Conservation (phyloP, 2,888 invertebrate species). For the Caenorhabditis sinica region DNA sequence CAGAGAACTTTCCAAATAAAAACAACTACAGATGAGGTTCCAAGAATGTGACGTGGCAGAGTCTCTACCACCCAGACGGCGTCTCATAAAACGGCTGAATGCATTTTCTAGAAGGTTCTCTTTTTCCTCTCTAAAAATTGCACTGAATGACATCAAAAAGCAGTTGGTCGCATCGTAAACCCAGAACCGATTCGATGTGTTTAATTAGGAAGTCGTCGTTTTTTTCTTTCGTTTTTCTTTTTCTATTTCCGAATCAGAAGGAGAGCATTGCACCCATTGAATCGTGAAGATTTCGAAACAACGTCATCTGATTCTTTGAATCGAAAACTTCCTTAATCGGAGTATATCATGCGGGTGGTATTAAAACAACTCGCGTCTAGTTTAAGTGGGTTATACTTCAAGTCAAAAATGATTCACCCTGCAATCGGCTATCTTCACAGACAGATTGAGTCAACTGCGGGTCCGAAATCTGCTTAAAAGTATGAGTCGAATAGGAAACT, state of each 20-base stretch:
- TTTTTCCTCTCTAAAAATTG: not conserved
- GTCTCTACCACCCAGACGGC: not conserved
- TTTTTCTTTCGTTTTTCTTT: not conserved
- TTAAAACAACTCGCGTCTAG: not conserved
- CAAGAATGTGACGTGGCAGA: conserved; percentile 11
- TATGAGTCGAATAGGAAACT: not conserved
- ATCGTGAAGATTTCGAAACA: conserved; percentile 3
- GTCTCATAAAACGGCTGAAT: conserved; percentile 22
- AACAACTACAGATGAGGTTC: not conserved
- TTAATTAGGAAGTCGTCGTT: conserved; percentile 4
- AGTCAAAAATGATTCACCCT: conserved; percentile 26
- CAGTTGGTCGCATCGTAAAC: not conserved
- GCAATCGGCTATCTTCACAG: conserved; percentile 14
- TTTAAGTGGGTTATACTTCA: not conserved
- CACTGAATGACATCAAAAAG: conserved; percentile 23
- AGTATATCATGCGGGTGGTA: not conserved
- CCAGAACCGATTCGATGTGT: conserved; percentile 1
- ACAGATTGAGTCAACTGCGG: conserved; percentile 25
- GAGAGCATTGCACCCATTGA: not conserved
- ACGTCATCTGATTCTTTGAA: conserved; percentile 14
- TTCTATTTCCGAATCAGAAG: not conserved
- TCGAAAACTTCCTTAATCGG: conserved; percentile 1
- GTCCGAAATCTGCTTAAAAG: conserved; percentile 28
- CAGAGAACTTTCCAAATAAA: not conserved
- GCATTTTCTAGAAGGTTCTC: conserved; percentile 33